phyloP scores from a whole-genome alignment of 30 jellyfish, hydroid and myxozoan genomes.

The Aurelia aurita region DNA sequence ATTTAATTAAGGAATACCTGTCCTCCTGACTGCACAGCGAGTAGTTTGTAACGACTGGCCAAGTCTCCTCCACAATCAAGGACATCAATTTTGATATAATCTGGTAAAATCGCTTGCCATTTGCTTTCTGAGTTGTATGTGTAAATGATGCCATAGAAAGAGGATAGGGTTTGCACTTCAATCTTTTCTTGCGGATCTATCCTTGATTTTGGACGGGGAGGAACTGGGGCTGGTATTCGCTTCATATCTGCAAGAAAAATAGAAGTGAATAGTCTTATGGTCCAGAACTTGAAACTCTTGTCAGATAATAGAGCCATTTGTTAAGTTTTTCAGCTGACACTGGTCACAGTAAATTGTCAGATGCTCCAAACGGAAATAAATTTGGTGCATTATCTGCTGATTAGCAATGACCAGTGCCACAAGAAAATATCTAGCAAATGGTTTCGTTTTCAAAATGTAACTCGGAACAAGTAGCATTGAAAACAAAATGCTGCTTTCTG shows the following conservation, averaged over 20 bases:
- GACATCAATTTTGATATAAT: slow-evolving; percentile 22
- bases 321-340: no score
- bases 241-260: slow-evolving; percentile 32
- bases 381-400: no score
- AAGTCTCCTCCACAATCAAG: neutral
- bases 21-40: slow-evolving; percentile 14
- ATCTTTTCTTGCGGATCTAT: neutral
- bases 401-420: no score
- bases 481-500: no score
- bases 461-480: no score
- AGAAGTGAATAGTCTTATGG: neutral
- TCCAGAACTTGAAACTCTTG: no score
- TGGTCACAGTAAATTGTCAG: no score
- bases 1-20: slow-evolving; percentile 1
- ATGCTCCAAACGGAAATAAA: no score
- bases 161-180: neutral
- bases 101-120: slow-evolving; percentile 30
- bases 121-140: slow-evolving; percentile 16
- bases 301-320: no score
- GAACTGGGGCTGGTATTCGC: slow-evolving; percentile 20
- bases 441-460: no score
- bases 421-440: no score
- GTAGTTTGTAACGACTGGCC: slow-evolving; percentile 6
- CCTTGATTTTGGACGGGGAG: slow-evolving; percentile 50
- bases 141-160: slow-evolving; percentile 49